Percentiles rank a stretch among this genome's conserved stretches.
phyloP scores from a whole-genome alignment of 2,113 vertebrate genomes.

The Phodopus roborovskii region DNA sequence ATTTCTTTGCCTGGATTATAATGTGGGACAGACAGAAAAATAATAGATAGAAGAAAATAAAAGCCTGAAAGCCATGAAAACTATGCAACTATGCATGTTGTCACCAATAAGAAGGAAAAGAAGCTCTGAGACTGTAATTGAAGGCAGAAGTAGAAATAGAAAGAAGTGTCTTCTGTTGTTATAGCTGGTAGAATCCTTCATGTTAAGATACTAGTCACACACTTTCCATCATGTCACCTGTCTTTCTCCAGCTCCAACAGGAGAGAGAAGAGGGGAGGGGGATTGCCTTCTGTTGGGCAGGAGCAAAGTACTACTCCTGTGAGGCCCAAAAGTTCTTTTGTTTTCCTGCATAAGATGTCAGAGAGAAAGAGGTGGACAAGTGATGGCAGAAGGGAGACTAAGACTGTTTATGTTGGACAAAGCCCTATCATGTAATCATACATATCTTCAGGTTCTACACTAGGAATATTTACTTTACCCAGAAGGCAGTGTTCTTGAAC shows the following conservation, averaged over 20 bases:
- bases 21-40: not conserved
- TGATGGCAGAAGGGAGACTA: not conserved
- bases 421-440: not conserved
- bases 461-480: not conserved
- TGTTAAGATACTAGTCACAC: not conserved
- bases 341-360: not conserved
- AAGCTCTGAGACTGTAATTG: not conserved
- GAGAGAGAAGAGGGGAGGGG: not conserved
- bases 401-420: not conserved
- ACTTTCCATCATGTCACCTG: not conserved
- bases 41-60: constrained; percentile 27
- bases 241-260: not conserved
- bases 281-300: not conserved
- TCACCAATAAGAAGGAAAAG: constrained; percentile 13
- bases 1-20: not conserved
- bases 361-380: not conserved
- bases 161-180: not conserved
- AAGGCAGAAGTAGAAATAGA: not conserved
- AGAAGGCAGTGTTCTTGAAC: not conserved
- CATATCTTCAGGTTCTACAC: not conserved
- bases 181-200: not conserved
- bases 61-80: not conserved
- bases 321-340: not conserved
- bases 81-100: not conserved
- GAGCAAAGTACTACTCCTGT: not conserved